Evolutionary conservation across 2,113 vertebrate species (phyloP).

Genomic region (Capreolus pygargus): DNA sequence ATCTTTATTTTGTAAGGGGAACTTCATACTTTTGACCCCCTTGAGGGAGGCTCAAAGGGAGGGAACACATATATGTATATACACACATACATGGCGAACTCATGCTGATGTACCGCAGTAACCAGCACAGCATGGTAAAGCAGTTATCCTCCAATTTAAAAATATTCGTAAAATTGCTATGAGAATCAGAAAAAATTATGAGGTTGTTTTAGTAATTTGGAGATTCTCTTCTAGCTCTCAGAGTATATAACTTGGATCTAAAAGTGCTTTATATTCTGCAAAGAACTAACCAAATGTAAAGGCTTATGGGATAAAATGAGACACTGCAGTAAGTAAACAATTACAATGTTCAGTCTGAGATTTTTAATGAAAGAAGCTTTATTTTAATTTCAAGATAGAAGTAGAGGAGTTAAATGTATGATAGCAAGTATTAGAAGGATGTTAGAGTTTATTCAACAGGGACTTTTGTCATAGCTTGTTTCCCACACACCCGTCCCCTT

Average conservation of each 20-base stretch:
- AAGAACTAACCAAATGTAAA: neutral
- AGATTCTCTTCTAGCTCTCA: neutral
- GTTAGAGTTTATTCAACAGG: constrained; percentile 20
- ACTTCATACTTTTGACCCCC: neutral
- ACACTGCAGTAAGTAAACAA: neutral
- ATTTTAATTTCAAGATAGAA: constrained; percentile 31
- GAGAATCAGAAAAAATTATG: neutral
- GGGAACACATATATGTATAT: neutral
- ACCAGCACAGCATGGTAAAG: neutral
- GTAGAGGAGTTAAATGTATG: neutral
- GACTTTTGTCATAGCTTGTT: neutral
- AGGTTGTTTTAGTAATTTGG: neutral
- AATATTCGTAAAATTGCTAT: neutral
- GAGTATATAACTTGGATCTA: neutral
- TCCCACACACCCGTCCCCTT: neutral
- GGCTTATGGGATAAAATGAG: neutral
- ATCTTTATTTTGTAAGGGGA: neutral
- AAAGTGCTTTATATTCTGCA: neutral
- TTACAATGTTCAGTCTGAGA: neutral
- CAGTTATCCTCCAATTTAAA: neutral
- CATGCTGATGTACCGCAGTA: neutral
- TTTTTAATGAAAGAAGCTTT: neutral
- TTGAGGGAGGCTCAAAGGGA: neutral
- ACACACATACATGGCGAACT: neutral
- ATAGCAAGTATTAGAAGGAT: neutral